A percentile compares a stretch with the other conserved stretches of the same genome.
These are phyloP conservation scores for Hyposoter dolosus DNA, from an alignment of 2,888 invertebrate genomes.

Conservation along the genomic window DNA sequence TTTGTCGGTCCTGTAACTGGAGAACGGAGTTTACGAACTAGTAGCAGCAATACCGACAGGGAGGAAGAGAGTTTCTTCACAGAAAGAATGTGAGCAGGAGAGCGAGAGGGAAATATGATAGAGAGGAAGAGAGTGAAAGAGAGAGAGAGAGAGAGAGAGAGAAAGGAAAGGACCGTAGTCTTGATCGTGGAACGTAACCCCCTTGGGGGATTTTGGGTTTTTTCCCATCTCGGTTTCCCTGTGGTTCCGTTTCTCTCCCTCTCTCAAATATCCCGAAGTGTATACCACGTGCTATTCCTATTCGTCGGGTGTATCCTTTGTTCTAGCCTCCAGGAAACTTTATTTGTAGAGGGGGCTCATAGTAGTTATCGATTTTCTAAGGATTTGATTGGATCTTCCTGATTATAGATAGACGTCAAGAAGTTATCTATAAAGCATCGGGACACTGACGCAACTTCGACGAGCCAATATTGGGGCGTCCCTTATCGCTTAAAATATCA, in stretches of 20 bases:
- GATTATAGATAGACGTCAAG: conserved; percentile 9
- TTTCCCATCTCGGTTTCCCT: conserved; percentile 31
- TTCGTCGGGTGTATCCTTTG: conserved; percentile 41
- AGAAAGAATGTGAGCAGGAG: conserved; percentile 15
- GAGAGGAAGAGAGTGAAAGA: background rate
- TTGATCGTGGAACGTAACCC: conserved; percentile 61
- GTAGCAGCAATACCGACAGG: conserved; percentile 38
- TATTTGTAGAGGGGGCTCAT: conserved; percentile 13
- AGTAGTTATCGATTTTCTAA: conserved; percentile 30
- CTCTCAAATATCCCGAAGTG: conserved; percentile 29
- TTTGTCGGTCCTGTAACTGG: conserved; percentile 56
- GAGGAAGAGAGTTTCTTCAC: conserved; percentile 55
- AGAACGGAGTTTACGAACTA: conserved; percentile 48
- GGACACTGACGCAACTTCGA: background rate
- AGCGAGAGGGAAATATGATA: background rate
- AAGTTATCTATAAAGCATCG: background rate
- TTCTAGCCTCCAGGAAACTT: conserved; percentile 23
- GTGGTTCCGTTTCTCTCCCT: background rate
- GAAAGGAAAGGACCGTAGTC: background rate
- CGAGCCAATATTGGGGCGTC: background rate
- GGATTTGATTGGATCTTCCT: conserved; percentile 9
- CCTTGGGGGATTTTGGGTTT: conserved; percentile 60
- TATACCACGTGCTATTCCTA: conserved; percentile 40
- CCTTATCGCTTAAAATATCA: background rate
- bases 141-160: background rate